Evolutionary conservation across 2,888 invertebrate species (phyloP), one percentile per base, ranked within the genome.

Genomic region (Drosophila affinis): DNA sequence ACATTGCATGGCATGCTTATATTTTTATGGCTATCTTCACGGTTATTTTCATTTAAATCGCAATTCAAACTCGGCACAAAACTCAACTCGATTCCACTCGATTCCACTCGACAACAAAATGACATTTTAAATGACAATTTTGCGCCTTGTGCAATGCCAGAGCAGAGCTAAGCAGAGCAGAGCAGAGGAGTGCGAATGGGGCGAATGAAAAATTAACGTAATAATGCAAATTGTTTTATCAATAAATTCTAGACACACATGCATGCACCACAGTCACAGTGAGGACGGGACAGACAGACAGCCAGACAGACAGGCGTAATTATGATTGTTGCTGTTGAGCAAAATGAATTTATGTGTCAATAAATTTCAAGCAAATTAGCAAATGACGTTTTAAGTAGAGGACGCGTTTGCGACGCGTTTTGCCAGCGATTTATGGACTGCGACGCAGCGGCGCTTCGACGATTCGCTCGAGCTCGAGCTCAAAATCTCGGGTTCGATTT

Each of bases 51-150:
- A 85, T 85, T 85, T 85, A 87, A 85, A 85, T 86, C 77, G 79
- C 80, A 80, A 78, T 78, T 78, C 74, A 81, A 79, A 76, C 77
- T 81, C 77, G 60, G 51, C 71, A 62, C 70, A 65, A 59, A 46
- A 39, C 39, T 39, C 39, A 39, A 39, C 39, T 39, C 39, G 24
- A 24, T 24, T 24, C 24, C 0, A 24, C 3, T 34, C 34, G 12
- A 12, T 2, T 39, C n/a, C n/a, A 14, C 21, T 49, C 57, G 71
- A 72, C 79, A 54, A 61, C 70, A 71, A 75, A 75, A 81, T 78
- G 81, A 81, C 77, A 88, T 82, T 84, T 88, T 88, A 83, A 84
- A 87, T 88, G 84, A 83, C 88, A 85, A 87, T 85, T 87, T 87
- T 81, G 82, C 87, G 84, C 88, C 79, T 84, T 70, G 77, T 71